Conservation (phyloP, 2,113 vertebrate genomes). For the Martes martes region DNA sequence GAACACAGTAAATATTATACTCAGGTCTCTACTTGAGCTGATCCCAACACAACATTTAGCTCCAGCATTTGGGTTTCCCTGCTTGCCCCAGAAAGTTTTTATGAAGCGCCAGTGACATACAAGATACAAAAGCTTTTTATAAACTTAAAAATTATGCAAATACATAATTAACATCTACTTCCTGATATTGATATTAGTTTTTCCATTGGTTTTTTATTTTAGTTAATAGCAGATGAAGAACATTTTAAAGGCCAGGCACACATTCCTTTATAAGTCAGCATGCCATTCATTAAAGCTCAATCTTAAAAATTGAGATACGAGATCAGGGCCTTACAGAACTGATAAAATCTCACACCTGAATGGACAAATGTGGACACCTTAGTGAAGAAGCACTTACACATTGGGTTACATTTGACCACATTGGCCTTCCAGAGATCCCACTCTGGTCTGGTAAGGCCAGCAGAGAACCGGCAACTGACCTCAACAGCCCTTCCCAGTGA, state of each 20-base stretch:
- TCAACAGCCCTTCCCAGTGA: not conserved
- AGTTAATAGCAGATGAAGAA: not conserved
- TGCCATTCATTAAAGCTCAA: not conserved
- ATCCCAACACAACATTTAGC: not conserved
- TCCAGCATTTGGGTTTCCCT: not conserved
- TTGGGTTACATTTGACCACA: not conserved
- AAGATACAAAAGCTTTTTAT: not conserved
- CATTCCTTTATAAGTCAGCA: not conserved
- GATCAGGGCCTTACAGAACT: not conserved
- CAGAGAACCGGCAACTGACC: not conserved
- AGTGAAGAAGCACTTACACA: not conserved
- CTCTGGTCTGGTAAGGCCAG: not conserved
- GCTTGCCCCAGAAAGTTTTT: not conserved
- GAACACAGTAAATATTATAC: not conserved
- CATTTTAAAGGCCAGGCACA: not conserved
- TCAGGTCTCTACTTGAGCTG: not conserved
- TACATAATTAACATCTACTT: not conserved
- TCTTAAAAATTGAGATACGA: not conserved
- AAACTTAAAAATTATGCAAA: not conserved
- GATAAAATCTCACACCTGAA: not conserved
- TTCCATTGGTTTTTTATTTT: too few species aligned
- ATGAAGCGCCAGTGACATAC: not conserved
- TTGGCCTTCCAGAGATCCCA: not conserved
- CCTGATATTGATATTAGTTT: not conserved
- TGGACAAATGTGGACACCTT: not conserved